Base-by-base conservation (phyloP, 2,888 invertebrate species). In the Lepidocyrtoides sp. region DNA sequence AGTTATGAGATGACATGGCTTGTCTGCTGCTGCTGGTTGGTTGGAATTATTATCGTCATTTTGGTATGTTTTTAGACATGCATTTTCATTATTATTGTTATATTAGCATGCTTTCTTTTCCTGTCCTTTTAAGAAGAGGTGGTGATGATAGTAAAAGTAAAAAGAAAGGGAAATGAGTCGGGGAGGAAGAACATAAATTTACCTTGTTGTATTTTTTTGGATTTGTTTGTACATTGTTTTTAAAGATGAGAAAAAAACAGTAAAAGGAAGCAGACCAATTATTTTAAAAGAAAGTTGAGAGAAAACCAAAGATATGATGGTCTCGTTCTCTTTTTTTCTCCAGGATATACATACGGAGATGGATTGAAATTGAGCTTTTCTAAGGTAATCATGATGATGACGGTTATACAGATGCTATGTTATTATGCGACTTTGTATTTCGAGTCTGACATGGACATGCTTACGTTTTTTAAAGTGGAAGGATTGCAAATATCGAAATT, bases 1-100 rank as follows among this genome's bases (percentile, higher is more conserved):
- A 86, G 79, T 79, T 79, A 79, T 79, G 79, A 79, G 54, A 54
- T 54, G 54, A 32, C 79, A 17, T 79, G 79, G 17, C 48, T 75
- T 2, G 2, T 20, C 57, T 57, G 57, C 26, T 69, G 66, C 66
- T 69, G 66, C 66, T 69, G 66, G 66, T 69, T 69, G 32, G 32
- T n/a, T 17, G n/a, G 2, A 14, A 36, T 36, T 17, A n/a, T 36
- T 17, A 36, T 69, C 66, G 36, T 69, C 29, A 26, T 12, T 17
- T 17, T 32, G 66, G 66, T 69, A 69, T 32, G 66, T 36, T 69
- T 63, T 69, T 63, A 29, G 29, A 36, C 1, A 2, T 69, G n/a
- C n/a, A 69, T 69, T 69, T 32, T 69, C 66, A 69, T 69, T 69
- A 69, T 36, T 69, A 69, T n/a, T n/a, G n/a, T 69, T 69, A 69